Percentiles rank a stretch among this genome's conserved stretches.
These are phyloP conservation scores for Bombus fervidus DNA, from an alignment of 1,140 invertebrate genomes.

Conservation along the genomic window DNA sequence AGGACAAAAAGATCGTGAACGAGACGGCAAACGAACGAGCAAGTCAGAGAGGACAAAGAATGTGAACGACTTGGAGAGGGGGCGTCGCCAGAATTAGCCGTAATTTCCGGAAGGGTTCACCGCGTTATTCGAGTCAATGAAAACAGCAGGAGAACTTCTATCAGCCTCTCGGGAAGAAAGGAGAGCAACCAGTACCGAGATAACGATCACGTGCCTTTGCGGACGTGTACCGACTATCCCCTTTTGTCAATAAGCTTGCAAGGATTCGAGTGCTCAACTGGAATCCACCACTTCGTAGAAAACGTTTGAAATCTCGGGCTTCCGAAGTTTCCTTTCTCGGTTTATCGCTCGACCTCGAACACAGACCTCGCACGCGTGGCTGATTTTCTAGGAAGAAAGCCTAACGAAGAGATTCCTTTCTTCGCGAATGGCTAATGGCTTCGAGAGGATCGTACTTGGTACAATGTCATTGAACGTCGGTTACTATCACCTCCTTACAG, in stretches of 20 bases:
- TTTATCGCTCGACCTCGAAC: neutral
- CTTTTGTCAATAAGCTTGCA: conserved; percentile 53
- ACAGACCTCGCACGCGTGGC: neutral
- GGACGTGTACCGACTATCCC: conserved; percentile 58
- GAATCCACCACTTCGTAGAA: conserved; percentile 52
- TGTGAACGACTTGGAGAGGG: neutral
- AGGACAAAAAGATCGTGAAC: conserved; percentile 3
- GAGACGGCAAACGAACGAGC: neutral
- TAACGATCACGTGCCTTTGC: conserved; percentile 61
- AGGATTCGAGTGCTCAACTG: conserved; percentile 40
- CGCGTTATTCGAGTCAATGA: neutral
- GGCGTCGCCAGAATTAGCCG: conserved; percentile 40
- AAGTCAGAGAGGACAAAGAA: conserved; percentile 39
- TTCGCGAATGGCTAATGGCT: conserved; percentile 48
- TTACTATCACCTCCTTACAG: neutral
- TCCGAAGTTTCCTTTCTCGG: neutral
- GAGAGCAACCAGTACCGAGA: conserved; percentile 16
- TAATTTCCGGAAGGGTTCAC: conserved; percentile 32
- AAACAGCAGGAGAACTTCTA: neutral
- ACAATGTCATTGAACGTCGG: conserved; percentile 34
- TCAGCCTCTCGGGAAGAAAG: neutral
- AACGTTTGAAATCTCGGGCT: neutral
- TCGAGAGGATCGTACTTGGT: conserved; percentile 28
- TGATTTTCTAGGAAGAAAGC: neutral
- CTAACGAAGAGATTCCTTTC: conserved; percentile 23